Evolutionary conservation across 2,113 vertebrate species (phyloP), one percentile per base, ranked within the genome.

Genomic region (Acanthochromis polyacanthus): DNA sequence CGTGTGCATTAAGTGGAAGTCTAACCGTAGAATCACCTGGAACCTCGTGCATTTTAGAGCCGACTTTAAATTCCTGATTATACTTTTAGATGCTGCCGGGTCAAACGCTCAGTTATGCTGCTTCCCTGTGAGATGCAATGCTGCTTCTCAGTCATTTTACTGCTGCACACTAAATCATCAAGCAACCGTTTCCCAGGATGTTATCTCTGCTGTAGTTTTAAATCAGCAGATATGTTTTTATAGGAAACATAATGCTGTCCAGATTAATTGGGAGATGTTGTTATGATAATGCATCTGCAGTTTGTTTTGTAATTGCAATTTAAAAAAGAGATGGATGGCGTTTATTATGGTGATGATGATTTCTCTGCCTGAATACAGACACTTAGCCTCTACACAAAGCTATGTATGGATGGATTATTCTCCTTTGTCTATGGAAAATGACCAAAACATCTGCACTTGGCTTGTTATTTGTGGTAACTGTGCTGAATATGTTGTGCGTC

Each of bases 381-480:
- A 40, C 8, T 7, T 56, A 30, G 6, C 2, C 5, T 50, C 51
- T 19, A n/a, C 25, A 22, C 11, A 45, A 30, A 52, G 51, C 32
- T 28, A 14, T 11, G 7, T 14, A 28, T 3, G 10, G 66, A 64
- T 50, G 52, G 57, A 64, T 25, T 64, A 30, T 45, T 45, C 3
- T 32, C 53, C 30, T 6, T 6, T 6, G 5, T 55, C 70, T 11
- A 8, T 23, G n/a, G 66, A 68, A 56, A 50, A 75, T 53, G 32
- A 59, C 43, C 17, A 53, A 62, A 52, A 8, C 53, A 32, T 45
- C 43, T 75, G 53, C 32, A 63, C 59, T 75, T 64, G 20, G 5
- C 51, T 63, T 62, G 40, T 45, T 48, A 19, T 5, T 25, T 25
- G 4, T 19, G 58, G 40, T 30, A 53, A 80, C 46, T 65, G 14